These are phyloP conservation scores for Phenganax stokvisi DNA, from an alignment of 92 coral and sea anemone species.

Conservation along the genomic window DNA sequence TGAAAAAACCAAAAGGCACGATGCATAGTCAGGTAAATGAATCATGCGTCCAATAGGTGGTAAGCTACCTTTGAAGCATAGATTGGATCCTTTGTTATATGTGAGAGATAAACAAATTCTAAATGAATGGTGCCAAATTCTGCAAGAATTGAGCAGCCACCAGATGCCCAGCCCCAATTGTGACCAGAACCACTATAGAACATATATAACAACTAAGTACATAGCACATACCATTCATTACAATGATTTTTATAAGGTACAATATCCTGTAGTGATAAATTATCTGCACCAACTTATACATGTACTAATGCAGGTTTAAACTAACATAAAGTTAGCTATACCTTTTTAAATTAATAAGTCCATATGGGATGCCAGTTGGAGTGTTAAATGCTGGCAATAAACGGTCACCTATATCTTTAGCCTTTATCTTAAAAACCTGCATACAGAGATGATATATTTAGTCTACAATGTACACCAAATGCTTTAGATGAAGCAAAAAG, in stretches of 20 bases:
- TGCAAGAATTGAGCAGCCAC: slow-evolving; percentile 91
- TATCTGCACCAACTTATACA: not conserved
- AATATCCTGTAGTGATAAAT: no score
- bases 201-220: not conserved
- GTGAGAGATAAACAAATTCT: slow-evolving; percentile 90
- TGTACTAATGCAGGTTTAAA: not conserved
- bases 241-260: not conserved
- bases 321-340: slow-evolving; percentile 3
- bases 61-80: slow-evolving; percentile 82
- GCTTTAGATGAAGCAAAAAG: not conserved
- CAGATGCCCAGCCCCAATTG: slow-evolving; percentile 99
- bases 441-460: no score
- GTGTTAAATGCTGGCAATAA: slow-evolving; percentile 89
- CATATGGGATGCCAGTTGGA: slow-evolving; percentile 97
- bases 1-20: no score
- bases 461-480: not conserved
- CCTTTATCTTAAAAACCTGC: slow-evolving; percentile 91
- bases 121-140: slow-evolving; percentile 93
- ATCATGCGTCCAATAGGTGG: no score
- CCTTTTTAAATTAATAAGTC: slow-evolving; percentile 92
- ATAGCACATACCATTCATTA: not conserved
- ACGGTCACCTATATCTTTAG: slow-evolving; percentile 85
- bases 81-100: slow-evolving; percentile 74
- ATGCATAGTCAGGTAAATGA: no score
- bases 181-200: slow-evolving; percentile 85